phyloP scores from a whole-genome alignment of 1,140 invertebrate species.

The Pararge aegeria region DNA sequence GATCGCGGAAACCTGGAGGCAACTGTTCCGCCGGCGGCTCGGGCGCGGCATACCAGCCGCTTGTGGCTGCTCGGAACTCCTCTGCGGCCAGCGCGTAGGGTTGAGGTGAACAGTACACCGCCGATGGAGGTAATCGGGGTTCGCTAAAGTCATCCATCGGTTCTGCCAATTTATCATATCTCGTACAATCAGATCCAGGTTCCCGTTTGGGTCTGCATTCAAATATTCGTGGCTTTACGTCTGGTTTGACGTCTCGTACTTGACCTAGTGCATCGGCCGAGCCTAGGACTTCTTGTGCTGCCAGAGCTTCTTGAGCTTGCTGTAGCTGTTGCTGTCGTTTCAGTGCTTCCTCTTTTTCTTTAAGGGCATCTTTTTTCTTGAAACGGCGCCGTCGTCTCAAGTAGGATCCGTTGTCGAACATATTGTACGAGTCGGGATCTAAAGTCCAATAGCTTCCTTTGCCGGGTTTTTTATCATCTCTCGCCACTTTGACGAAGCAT shows the following conservation, averaged over 20 bases:
- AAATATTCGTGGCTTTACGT: constrained; percentile 80
- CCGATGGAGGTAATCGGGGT: constrained; percentile 72
- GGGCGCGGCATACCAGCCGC: constrained; percentile 81
- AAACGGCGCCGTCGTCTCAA: constrained; percentile 94
- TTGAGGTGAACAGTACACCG: constrained; percentile 77
- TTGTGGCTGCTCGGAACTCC: constrained; percentile 79
- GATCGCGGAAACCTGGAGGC: constrained; percentile 62
- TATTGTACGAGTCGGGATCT: constrained; percentile 97
- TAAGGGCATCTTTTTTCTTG: constrained; percentile 96
- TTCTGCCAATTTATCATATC: constrained; percentile 76
- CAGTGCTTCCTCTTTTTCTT: constrained; percentile 92
- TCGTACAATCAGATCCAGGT: constrained; percentile 81
- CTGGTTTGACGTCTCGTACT: constrained; percentile 75
- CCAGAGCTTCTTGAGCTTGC: constrained; percentile 72
- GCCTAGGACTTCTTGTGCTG: constrained; percentile 78
- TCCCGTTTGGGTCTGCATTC: constrained; percentile 84
- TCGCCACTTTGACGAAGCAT: constrained; percentile 97
- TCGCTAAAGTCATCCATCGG: constrained; percentile 71
- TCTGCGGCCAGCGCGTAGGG: constrained; percentile 77
- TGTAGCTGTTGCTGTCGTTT: constrained; percentile 86
- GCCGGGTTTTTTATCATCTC: constrained; percentile 95
- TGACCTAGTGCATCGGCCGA: constrained; percentile 64
- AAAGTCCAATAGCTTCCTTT: constrained; percentile 99
- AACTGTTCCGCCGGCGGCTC: constrained; percentile 77
- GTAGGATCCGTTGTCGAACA: constrained; percentile 99